A percentile compares a stretch with the other conserved stretches of the same genome.
Conservation (phyloP, 2,113 vertebrate species). For the Marcusenius ussheri region DNA sequence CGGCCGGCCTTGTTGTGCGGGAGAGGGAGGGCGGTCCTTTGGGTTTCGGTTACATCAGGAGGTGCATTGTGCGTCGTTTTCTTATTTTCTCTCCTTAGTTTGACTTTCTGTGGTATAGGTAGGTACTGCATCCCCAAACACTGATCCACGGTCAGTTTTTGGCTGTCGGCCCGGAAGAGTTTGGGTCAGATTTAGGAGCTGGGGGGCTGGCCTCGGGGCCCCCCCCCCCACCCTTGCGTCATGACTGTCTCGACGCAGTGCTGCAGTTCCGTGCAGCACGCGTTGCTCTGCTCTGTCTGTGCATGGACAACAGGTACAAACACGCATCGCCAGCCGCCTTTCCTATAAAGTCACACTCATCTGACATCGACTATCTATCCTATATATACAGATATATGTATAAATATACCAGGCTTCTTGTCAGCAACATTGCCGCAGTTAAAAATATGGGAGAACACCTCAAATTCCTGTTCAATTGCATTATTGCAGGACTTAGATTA, state of each 20-base stretch:
- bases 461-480: slow-evolving; percentile 50
- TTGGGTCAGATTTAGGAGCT: slow-evolving; percentile 23
- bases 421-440: slow-evolving; percentile 51
- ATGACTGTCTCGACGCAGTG: slow-evolving; percentile 36
- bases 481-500: slow-evolving; percentile 52
- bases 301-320: slow-evolving; percentile 57
- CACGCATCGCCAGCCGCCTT: slow-evolving; percentile 43
- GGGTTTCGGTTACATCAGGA: slow-evolving; percentile 18
- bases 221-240: slow-evolving; percentile 30
- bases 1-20: slow-evolving; percentile 29
- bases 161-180: slow-evolving; percentile 29
- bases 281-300: slow-evolving; percentile 55
- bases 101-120: slow-evolving; percentile 46
- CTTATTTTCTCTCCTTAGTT: neutral
- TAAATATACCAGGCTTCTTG: slow-evolving; percentile 47
- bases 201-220: slow-evolving; percentile 40
- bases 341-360: slow-evolving; percentile 40
- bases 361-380: slow-evolving; percentile 44
- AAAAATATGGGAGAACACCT: slow-evolving; percentile 39
- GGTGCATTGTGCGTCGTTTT: neutral
- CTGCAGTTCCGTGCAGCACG: slow-evolving; percentile 46
- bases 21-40: slow-evolving; percentile 27
- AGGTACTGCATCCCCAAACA: slow-evolving; percentile 39
- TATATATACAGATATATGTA: slow-evolving; percentile 48
- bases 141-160: slow-evolving; percentile 38